Evolutionary conservation across 2,888 invertebrate genomes (phyloP).

Genomic region (Pollenia angustigena): DNA sequence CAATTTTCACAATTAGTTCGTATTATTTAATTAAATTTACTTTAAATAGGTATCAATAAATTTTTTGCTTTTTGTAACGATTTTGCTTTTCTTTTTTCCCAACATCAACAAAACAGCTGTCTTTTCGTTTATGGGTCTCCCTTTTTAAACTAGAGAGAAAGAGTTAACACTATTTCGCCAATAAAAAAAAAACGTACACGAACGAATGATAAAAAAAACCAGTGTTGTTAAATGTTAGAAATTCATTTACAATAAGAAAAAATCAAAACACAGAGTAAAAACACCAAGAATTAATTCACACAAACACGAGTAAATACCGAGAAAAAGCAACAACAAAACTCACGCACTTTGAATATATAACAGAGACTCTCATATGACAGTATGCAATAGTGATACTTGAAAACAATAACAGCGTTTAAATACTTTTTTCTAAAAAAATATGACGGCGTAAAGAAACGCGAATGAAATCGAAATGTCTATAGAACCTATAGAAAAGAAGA

Average conservation of each 20-base stretch:
- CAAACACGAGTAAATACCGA: neutral
- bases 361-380: neutral
- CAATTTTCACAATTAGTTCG: constrained; percentile 8
- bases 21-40: constrained; percentile 17
- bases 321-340: constrained; percentile 27
- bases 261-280: constrained; percentile 64
- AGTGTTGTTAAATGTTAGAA: constrained; percentile 66
- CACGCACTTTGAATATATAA: constrained; percentile 23
- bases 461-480: constrained; percentile 71
- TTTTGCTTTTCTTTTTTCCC: constrained; percentile 18
- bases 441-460: constrained; percentile 71
- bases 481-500: constrained; percentile 75
- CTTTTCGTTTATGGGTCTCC: constrained; percentile 54
- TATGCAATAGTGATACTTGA: constrained; percentile 19
- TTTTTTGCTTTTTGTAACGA: constrained; percentile 5
- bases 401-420: constrained; percentile 58
- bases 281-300: constrained; percentile 40
- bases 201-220: constrained; percentile 46
- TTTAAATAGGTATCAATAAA: neutral
- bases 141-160: constrained; percentile 59
- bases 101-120: constrained; percentile 65
- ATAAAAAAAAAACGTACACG: neutral
- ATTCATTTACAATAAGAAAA: constrained; percentile 39
- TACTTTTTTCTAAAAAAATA: constrained; percentile 36
- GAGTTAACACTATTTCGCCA: constrained; percentile 62